phyloP scores from a whole-genome alignment of 1,140 invertebrate genomes.

The Calosoma granatense region DNA sequence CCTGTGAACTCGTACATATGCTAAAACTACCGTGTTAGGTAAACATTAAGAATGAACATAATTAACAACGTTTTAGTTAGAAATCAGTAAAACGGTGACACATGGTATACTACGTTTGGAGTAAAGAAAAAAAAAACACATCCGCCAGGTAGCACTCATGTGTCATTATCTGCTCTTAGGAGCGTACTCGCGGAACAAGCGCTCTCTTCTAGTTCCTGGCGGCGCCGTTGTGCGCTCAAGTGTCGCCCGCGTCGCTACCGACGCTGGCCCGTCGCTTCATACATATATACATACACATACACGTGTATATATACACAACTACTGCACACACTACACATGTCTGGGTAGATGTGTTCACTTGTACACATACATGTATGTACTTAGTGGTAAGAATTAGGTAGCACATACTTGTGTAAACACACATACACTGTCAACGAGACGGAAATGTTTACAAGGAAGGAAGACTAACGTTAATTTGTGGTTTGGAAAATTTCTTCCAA shows the following conservation, averaged over 20 bases:
- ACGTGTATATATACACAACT: neutral
- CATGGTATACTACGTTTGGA: no score
- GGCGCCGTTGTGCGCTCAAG: neutral
- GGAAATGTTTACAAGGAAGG: no score
- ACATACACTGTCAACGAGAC: no score
- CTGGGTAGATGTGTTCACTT: no score
- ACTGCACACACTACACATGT: no score
- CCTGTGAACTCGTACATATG: no score
- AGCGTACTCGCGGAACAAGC: neutral
- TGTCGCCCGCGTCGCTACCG: neutral
- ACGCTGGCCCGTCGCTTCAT: neutral
- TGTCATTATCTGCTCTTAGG: neutral
- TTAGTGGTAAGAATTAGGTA: no score
- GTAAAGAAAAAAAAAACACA: neutral
- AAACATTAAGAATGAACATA: neutral
- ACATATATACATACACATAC: neutral
- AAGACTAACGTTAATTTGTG: no score
- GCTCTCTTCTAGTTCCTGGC: neutral
- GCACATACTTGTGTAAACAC: no score
- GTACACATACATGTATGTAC: no score
- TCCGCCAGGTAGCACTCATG: neutral
- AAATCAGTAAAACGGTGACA: no score
- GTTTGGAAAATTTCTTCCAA: no score
- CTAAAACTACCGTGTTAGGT: neutral
- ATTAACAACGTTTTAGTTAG: neutral